Evolutionary conservation across 2,888 invertebrate species (phyloP).

Genomic region (Helicoverpa assulta): DNA sequence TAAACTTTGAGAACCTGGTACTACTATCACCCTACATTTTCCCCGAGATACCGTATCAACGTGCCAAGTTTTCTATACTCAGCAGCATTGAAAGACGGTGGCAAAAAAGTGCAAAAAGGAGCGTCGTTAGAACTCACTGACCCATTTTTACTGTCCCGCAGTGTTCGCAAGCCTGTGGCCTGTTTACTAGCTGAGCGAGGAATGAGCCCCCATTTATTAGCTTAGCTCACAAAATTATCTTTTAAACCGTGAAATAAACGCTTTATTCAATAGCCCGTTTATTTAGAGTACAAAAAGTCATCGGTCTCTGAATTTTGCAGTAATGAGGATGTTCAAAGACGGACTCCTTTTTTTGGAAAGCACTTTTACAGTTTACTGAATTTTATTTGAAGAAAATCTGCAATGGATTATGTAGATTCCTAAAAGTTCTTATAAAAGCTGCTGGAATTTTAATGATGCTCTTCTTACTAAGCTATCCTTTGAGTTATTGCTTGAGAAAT

Average conservation of each 20-base stretch:
- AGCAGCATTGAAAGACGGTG: slow-evolving; percentile 52
- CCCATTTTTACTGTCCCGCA: slow-evolving; percentile 71
- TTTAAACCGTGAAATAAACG: neutral
- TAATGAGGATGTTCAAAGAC: slow-evolving; percentile 27
- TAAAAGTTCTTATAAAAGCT: neutral
- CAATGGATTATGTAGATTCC: neutral
- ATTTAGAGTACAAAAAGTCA: slow-evolving; percentile 11
- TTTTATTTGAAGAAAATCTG: slow-evolving; percentile 10
- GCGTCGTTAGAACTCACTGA: slow-evolving; percentile 77
- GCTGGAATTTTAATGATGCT: too few relatives aligned
- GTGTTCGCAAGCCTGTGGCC: slow-evolving; percentile 25
- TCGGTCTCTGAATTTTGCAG: slow-evolving; percentile 26
- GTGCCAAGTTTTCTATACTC: slow-evolving; percentile 56
- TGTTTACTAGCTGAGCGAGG: slow-evolving; percentile 49
- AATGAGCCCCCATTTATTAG: slow-evolving; percentile 28
- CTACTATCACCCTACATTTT: slow-evolving; percentile 33
- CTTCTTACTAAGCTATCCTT: too few relatives aligned
- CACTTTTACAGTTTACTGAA: neutral
- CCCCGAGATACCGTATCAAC: slow-evolving; percentile 55
- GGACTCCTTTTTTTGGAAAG: slow-evolving; percentile 19
- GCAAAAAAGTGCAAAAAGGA: slow-evolving; percentile 75
- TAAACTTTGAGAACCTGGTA: neutral
- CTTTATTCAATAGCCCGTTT: slow-evolving; percentile 13
- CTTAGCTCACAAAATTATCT: slow-evolving; percentile 29
- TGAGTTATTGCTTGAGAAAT: too few relatives aligned